Percentiles rank a stretch among this genome's conserved stretches.
Evolutionary conservation across 1,140 invertebrate species (phyloP).

Genomic region (Asobara japonica): DNA sequence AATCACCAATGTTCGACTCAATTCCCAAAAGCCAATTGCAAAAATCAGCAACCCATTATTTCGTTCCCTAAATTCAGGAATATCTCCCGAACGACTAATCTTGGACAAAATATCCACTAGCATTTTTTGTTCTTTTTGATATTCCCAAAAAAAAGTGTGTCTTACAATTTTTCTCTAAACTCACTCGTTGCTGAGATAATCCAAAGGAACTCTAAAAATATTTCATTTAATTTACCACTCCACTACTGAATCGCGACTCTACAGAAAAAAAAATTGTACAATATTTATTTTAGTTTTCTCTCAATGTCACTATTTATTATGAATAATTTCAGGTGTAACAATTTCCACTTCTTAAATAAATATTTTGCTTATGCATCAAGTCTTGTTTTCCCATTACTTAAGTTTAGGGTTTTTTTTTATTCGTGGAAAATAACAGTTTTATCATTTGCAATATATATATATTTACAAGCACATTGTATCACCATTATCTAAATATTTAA

Average conservation of each 20-base stretch:
- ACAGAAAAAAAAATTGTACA: background rate
- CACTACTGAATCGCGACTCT: no score
- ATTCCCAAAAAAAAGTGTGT: no score
- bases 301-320: background rate
- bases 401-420: background rate
- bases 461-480: background rate
- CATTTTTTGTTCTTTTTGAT: no score
- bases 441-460: background rate
- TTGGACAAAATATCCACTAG: no score
- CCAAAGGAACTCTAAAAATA: no score
- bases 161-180: background rate
- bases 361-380: background rate
- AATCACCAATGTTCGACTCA: no score
- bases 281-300: background rate
- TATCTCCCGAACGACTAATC: no score
- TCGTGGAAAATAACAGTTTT: background rate
- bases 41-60: no score
- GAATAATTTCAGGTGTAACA: background rate
- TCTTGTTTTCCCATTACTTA: background rate
- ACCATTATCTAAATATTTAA: background rate
- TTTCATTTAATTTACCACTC: no score
- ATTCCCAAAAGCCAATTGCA: no score
- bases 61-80: no score
- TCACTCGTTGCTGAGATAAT: background rate
- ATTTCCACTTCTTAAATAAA: background rate